Evolutionary conservation across 1,140 invertebrate genomes (phyloP), one percentile per base, ranked within the genome.

Genomic region (Calliopsis andreniformis): DNA sequence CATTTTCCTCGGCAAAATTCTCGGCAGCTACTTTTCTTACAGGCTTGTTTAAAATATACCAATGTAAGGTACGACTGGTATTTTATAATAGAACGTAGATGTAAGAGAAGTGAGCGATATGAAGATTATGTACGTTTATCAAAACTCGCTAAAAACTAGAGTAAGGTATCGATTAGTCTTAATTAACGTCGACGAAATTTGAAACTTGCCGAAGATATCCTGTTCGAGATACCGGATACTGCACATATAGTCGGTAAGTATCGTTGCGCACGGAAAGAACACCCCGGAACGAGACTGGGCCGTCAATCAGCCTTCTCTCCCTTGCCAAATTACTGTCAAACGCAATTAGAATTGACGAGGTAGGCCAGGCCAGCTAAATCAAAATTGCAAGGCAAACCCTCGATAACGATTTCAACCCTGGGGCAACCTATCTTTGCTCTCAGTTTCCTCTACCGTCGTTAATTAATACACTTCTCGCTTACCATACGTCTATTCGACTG

Each of bases 401-500:
- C 78, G 73, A 76, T 84, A 86, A 86, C 68, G 80, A 86, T 86
- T 83, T 81, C 75, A 84, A 84, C 70, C 82, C 83, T 56, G 70
- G 18, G 67, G 79, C 35, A 39, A 10, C 64, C 62, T 82, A 79
- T 71, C 58, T 79, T 71, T 63, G 49, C 25, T 83, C 78, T 78
- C 81, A 81, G 85, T 87, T 87, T 86, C 83, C 85, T 85, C 83
- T 82, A 72, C 71, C 81, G 77, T 69, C 78, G 80, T 80, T 88
- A 88, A 88, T 88, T 88, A 87, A 86, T 88, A 82, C 79, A 82
- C 80, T 64, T 82, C 79, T 75, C 55, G 67, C 62, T 12, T 28
- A 35, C 32, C 14, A 69, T 70, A 82, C 82, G 77, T 83, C 82
- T 72, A 58, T 79, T 77, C 73, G 59, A 68, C 72, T 62, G 70